These are phyloP conservation scores for Lutraria lutraria DNA, from an alignment of 2,888 invertebrate genomes.

Conservation along the genomic window DNA sequence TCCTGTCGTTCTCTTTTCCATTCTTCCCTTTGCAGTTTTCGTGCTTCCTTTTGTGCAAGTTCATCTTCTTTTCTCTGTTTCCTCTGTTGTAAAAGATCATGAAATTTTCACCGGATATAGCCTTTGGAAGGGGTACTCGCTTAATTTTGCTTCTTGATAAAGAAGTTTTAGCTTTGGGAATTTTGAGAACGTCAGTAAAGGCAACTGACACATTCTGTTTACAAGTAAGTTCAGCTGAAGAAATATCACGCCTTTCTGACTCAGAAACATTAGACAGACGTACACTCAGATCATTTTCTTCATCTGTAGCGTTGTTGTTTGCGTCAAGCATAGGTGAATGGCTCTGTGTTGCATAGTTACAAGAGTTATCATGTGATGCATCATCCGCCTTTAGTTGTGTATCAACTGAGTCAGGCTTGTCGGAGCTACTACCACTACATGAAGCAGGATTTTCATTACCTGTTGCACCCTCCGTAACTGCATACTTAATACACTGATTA, in stretches of 20 bases:
- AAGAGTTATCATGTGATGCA: not conserved
- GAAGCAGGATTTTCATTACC: too few species aligned
- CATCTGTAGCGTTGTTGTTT: not conserved
- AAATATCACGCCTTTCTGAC: too few species aligned
- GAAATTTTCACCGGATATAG: constrained; percentile 9
- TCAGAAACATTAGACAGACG: too few species aligned
- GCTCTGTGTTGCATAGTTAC: too few species aligned
- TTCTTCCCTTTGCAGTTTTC: constrained; percentile 18
- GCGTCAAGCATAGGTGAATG: not conserved
- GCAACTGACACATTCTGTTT: too few species aligned
- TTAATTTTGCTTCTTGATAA: too few species aligned
- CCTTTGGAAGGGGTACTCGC: too few species aligned
- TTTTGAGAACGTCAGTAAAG: not conserved
- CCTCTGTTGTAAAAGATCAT: not conserved
- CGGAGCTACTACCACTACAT: too few species aligned
- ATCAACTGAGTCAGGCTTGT: too few species aligned
- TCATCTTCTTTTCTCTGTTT: not conserved
- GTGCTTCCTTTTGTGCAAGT: not conserved
- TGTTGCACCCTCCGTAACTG: not conserved
- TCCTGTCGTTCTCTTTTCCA: not conserved
- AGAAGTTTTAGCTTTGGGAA: not conserved
- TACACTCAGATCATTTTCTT: not conserved
- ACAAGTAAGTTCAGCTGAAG: not conserved
- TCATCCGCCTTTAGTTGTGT: too few species aligned
- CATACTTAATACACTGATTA: not conserved